phyloP scores from a whole-genome alignment of 2,888 invertebrate genomes.

The Nematopogon swammerdamellus region DNA sequence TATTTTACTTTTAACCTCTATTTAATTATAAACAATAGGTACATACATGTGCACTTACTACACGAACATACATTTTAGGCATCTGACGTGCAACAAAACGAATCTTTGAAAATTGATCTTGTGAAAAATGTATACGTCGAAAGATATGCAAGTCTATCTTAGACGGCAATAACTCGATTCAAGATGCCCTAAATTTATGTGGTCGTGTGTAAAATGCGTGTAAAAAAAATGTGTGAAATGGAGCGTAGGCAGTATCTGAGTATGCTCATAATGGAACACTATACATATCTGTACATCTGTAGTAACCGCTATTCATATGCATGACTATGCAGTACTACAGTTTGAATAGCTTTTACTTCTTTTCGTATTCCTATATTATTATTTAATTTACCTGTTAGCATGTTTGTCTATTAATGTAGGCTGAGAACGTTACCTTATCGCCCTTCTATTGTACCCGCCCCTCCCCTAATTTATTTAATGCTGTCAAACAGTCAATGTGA shows the following conservation, averaged over 20 bases:
- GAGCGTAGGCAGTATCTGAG: background rate
- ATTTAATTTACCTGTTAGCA: conserved; percentile 30
- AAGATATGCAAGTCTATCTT: no score
- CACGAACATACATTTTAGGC: no score
- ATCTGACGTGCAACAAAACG: no score
- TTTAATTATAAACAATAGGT: no score
- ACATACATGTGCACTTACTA: no score
- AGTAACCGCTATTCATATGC: background rate
- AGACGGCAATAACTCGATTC: no score
- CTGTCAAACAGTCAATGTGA: conserved; percentile 52
- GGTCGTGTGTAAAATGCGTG: no score
- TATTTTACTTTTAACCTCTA: no score
- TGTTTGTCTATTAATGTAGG: conserved; percentile 36
- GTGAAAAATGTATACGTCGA: no score
- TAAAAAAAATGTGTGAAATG: background rate
- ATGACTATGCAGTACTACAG: background rate
- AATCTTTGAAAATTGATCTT: no score
- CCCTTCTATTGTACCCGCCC: conserved; percentile 19
- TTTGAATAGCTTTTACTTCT: background rate
- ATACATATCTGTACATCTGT: background rate
- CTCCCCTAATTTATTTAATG: conserved; percentile 16
- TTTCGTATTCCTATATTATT: background rate
- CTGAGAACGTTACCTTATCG: conserved; percentile 53
- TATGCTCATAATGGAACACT: background rate
- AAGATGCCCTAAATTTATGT: no score